Base-by-base conservation (phyloP, 2,888 invertebrate genomes). In the Diachrysia chrysitis region DNA sequence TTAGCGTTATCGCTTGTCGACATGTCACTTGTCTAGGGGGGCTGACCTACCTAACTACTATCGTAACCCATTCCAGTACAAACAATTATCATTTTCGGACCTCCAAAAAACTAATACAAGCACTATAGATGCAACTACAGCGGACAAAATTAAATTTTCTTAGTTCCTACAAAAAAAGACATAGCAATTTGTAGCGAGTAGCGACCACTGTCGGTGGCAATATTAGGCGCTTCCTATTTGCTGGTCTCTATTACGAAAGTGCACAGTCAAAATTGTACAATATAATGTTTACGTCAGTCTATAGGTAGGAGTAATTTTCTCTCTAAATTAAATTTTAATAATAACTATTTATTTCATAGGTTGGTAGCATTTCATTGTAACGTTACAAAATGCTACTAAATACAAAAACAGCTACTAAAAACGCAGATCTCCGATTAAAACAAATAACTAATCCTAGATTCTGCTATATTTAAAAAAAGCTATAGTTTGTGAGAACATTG, bases 191-290 rank as follows among this genome's bases (percentile, higher is more conserved):
- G 82, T 83, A 81, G 79, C 81, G 84, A 84, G 73, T 82, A 74
- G 59, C 59, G 51, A 21, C 79, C 69, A 79, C 84, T 66, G 81
- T 73, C 48, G 79, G 74, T 56, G 63, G 66, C 81, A 79, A 85
- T 89, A 87, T 85, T 84, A 88, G 89, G 86, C 88, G 83, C 84
- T 85, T 82, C 81, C 73, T 78, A 78, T 85, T 81, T 77, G 76
- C 72, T 64, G 66, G 5, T n/a, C 4, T 35, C 54, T 23, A 16
- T 54, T 25, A 25, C 23, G 48, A 17, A 10, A n/a, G n/a, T n/a
- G n/a, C 21, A 19, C 3, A 19, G 14, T 10, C 48, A 12, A 51
- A 51, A 51, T 21, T 51, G 48, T 51, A 51, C 12, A 51, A 10
- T 51, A 17, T 21, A 21, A 19, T 10, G 19, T 51, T 19, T 54